Evolutionary conservation across 2,113 vertebrate species (phyloP).

Genomic region (Hystrix brachyura): DNA sequence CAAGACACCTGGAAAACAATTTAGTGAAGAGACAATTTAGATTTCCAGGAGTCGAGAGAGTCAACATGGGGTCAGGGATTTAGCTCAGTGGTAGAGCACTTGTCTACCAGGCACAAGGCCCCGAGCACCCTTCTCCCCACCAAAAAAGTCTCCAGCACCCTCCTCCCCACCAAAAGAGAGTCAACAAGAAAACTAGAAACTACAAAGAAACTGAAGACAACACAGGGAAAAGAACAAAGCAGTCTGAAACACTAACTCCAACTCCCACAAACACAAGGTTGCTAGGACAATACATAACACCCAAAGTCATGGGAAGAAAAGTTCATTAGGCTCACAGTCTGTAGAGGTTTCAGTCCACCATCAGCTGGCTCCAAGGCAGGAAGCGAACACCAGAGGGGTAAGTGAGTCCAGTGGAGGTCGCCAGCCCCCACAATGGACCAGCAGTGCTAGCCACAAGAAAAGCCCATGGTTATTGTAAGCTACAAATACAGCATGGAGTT

Average conservation of each 20-base stretch:
- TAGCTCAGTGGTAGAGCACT: too few relatives aligned
- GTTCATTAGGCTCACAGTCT: too few relatives aligned
- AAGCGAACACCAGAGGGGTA: neutral
- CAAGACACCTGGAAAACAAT: neutral
- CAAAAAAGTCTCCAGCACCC: too few relatives aligned
- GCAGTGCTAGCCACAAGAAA: neutral
- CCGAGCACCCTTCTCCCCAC: too few relatives aligned
- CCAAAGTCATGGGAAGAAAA: too few relatives aligned
- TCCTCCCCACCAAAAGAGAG: neutral
- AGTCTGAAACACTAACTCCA: too few relatives aligned
- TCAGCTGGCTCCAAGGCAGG: too few relatives aligned
- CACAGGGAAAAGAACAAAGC: neutral
- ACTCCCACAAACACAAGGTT: too few relatives aligned
- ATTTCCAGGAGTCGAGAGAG: neutral
- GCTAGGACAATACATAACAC: too few relatives aligned
- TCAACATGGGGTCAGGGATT: neutral
- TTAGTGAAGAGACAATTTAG: neutral
- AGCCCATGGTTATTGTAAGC: neutral
- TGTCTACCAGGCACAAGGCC: too few relatives aligned
- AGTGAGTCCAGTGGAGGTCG: neutral
- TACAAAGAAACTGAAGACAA: neutral
- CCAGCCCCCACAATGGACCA: neutral
- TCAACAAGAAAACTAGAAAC: neutral
- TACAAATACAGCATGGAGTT: neutral
- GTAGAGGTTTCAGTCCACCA: too few relatives aligned